Conservation (phyloP, 2,113 vertebrate species). For the Seriola rivoliana region DNA sequence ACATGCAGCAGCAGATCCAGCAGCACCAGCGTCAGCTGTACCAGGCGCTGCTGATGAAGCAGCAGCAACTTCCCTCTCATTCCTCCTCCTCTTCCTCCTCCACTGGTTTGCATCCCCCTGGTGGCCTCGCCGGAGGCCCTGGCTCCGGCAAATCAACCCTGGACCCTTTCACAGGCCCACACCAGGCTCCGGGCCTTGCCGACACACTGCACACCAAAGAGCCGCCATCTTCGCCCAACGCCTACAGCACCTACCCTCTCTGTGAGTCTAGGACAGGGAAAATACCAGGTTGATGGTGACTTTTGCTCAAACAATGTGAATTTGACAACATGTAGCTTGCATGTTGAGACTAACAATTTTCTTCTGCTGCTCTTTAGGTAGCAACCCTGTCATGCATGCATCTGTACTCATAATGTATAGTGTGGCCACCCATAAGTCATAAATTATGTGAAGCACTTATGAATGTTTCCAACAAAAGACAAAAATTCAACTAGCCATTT, state of each 20-base stretch:
- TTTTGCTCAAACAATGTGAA: not conserved
- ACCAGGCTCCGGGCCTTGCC: slow-evolving; percentile 91
- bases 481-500: not conserved
- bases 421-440: not conserved
- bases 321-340: not conserved
- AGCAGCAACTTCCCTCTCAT: slow-evolving; percentile 89
- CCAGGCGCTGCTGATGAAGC: slow-evolving; percentile 98
- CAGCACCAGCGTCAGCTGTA: slow-evolving; percentile 99
- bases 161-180: slow-evolving; percentile 92
- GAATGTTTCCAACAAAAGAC: not conserved
- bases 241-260: slow-evolving; percentile 94
- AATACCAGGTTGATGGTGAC: not conserved
- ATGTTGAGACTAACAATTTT: not conserved
- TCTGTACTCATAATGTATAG: not conserved
- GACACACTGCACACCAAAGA: slow-evolving; percentile 99
- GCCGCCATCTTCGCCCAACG: slow-evolving; percentile 92
- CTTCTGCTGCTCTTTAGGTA: not conserved
- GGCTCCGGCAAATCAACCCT: slow-evolving; percentile 93
- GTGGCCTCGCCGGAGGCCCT: slow-evolving; percentile 85
- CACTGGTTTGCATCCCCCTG: slow-evolving; percentile 90
- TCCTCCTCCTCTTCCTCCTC: slow-evolving; percentile 90
- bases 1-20: slow-evolving; percentile 99
- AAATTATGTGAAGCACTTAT: too few species aligned
- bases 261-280: slow-evolving; percentile 83
- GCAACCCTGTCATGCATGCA: not conserved